These are phyloP conservation scores for Lithosia quadra DNA, from an alignment of 2,888 invertebrate species.

Conservation along the genomic window DNA sequence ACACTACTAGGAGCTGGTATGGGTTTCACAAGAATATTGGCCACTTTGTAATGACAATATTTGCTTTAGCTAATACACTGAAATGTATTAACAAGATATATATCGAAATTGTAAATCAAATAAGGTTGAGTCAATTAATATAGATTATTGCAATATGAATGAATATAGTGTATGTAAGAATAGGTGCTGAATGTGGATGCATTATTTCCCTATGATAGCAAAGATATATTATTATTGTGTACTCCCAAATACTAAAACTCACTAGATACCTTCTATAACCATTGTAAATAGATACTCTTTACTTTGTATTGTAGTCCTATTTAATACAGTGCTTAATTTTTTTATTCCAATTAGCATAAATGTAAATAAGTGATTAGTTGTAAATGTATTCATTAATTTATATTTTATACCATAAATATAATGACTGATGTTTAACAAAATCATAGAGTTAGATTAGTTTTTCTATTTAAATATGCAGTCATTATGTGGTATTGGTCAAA, in stretches of 20 bases:
- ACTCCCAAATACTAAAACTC: constrained; percentile 59
- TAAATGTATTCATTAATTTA: constrained; percentile 14
- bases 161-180: constrained; percentile 53
- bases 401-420: constrained; percentile 41
- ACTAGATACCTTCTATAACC: constrained; percentile 38
- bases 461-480: constrained; percentile 44
- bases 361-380: constrained; percentile 21
- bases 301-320: constrained; percentile 36
- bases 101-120: constrained; percentile 39
- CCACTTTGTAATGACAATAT: constrained; percentile 90
- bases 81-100: constrained; percentile 31
- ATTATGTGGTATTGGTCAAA: constrained; percentile 9
- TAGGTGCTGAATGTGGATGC: constrained; percentile 61
- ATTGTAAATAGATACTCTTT: constrained; percentile 48
- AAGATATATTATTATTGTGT: constrained; percentile 44
- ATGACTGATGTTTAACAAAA: constrained; percentile 51
- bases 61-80: constrained; percentile 37
- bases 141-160: constrained; percentile 59
- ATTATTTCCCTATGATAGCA: constrained; percentile 49
- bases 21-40: constrained; percentile 97
- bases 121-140: constrained; percentile 67
- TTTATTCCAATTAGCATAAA: constrained; percentile 19
- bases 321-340: constrained; percentile 49
- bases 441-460: constrained; percentile 47
- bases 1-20: constrained; percentile 95